These are phyloP conservation scores for Bilobella aurantiaca DNA, from an alignment of 1,140 invertebrate genomes.

Conservation along the genomic window DNA sequence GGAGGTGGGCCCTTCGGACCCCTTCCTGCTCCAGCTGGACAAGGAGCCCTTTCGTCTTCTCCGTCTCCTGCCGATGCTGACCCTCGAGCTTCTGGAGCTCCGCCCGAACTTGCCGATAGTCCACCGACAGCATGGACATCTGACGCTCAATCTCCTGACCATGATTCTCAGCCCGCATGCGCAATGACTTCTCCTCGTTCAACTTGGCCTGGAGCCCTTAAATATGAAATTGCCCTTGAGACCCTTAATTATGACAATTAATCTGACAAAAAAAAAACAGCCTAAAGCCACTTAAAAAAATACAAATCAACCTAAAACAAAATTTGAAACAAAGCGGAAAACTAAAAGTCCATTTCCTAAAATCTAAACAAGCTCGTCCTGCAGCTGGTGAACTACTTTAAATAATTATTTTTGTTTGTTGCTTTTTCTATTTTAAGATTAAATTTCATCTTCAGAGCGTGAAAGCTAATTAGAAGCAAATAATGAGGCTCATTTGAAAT, in stretches of 20 bases:
- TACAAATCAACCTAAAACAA: no score
- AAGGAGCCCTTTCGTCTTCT: slow-evolving; percentile 69
- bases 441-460: no score
- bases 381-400: no score
- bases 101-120: slow-evolving; percentile 82
- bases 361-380: no score
- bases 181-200: slow-evolving; percentile 73
- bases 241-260: background rate
- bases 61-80: slow-evolving; percentile 74
- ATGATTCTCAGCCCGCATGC: slow-evolving; percentile 69
- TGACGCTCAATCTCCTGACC: slow-evolving; percentile 85
- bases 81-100: slow-evolving; percentile 78
- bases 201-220: slow-evolving; percentile 78
- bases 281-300: no score
- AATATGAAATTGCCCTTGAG: slow-evolving; percentile 3
- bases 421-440: no score
- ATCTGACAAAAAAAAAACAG: background rate
- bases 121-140: slow-evolving; percentile 84
- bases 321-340: no score
- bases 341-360: no score
- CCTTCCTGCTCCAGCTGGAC: slow-evolving; percentile 82
- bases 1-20: slow-evolving; percentile 60
- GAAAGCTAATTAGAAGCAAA: no score
- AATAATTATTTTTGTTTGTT: no score
- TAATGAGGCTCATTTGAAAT: no score